phyloP scores from a whole-genome alignment of 2,888 invertebrate genomes.

The Clostera curtula region DNA sequence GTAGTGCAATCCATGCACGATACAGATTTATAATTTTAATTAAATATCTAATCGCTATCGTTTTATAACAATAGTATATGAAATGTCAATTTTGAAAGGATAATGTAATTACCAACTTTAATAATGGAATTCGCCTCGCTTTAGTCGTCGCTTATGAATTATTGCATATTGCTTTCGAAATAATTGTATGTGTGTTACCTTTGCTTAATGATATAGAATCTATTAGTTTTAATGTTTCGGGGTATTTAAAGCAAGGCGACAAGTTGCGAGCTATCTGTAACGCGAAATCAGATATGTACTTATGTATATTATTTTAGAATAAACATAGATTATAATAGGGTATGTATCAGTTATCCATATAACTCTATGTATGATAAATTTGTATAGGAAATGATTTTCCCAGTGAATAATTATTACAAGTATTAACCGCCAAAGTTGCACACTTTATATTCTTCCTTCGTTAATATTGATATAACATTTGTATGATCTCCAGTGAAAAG shows the following conservation, averaged over 20 bases:
- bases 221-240: too few relatives aligned
- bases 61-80: too few relatives aligned
- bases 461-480: slow-evolving; percentile 13
- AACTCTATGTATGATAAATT: slow-evolving; percentile 11
- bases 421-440: slow-evolving; percentile 27
- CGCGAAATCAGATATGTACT: slow-evolving; percentile 26
- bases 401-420: slow-evolving; percentile 16
- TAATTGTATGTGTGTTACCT: too few relatives aligned
- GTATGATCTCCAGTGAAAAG: slow-evolving; percentile 22
- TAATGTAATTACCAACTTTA: too few relatives aligned
- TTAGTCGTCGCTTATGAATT: slow-evolving; percentile 12
- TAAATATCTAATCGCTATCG: too few relatives aligned
- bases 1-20: too few relatives aligned
- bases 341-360: slow-evolving; percentile 1
- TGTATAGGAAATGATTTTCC: slow-evolving; percentile 5
- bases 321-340: slow-evolving; percentile 7
- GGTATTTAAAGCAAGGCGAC: too few relatives aligned
- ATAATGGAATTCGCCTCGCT: slow-evolving; percentile 20
- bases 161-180: too few relatives aligned
- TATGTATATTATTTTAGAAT: slow-evolving; percentile 18
- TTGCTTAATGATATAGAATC: too few relatives aligned
- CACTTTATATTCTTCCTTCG: slow-evolving; percentile 11
- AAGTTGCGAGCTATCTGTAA: slow-evolving; percentile 10
- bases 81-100: too few relatives aligned
- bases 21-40: too few relatives aligned